A percentile compares a stretch with the other conserved stretches of the same genome.
These are phyloP conservation scores for Elanoides forficatus DNA, from an alignment of 2,113 vertebrate species.

Conservation along the genomic window DNA sequence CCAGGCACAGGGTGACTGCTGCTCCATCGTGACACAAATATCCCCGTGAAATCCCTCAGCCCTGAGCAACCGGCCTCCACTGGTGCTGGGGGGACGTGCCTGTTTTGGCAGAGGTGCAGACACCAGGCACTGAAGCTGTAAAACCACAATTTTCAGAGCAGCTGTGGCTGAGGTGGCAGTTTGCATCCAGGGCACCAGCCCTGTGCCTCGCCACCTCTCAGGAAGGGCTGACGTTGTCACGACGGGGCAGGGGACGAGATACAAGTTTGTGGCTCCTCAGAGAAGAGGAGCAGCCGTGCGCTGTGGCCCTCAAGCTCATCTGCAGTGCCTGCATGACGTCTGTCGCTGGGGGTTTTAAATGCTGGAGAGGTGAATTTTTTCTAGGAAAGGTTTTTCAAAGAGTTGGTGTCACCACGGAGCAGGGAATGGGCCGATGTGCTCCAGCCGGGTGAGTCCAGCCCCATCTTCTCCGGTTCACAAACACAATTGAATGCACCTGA, in stretches of 20 bases:
- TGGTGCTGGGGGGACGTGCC: fast-evolving
- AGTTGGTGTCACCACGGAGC: background rate
- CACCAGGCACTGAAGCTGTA: background rate
- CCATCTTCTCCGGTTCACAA: fast-evolving
- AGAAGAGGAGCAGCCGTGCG: background rate
- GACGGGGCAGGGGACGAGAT: fast-evolving
- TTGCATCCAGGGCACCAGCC: background rate
- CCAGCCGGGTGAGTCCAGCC: background rate
- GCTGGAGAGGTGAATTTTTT: background rate
- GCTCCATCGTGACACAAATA: fast-evolving
- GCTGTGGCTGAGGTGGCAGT: background rate
- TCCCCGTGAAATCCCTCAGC: fast-evolving
- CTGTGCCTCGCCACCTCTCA: background rate
- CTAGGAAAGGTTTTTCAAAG: background rate
- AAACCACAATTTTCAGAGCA: background rate
- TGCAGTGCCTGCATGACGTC: fast-evolving
- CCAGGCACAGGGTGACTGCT: background rate
- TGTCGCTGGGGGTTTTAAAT: fast-evolving
- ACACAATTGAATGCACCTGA: fast-evolving
- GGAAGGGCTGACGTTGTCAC: background rate
- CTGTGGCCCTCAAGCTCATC: background rate
- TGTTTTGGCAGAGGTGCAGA: background rate
- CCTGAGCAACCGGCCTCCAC: background rate
- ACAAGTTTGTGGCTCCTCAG: fast-evolving
- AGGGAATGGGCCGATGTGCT: background rate